These are phyloP conservation scores for Nasonovia ribisnigri DNA, from an alignment of 2,888 invertebrate genomes.

Conservation along the genomic window DNA sequence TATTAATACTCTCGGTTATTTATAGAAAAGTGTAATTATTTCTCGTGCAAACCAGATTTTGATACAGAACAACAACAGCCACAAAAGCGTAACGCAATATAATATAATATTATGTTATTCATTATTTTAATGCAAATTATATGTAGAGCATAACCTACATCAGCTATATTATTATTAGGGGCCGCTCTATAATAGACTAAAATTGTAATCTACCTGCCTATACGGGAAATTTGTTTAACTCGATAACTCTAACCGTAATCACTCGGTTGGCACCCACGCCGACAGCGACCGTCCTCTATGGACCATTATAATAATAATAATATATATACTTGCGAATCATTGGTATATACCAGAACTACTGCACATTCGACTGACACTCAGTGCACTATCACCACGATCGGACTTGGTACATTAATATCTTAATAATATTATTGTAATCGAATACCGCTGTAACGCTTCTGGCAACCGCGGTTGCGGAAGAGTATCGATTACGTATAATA, in stretches of 20 bases:
- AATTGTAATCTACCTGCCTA: background rate
- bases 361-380: background rate
- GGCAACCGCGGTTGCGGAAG: background rate
- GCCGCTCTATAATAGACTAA: background rate
- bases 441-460: background rate
- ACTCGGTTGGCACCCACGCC: background rate
- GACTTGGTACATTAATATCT: background rate
- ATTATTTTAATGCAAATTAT: background rate
- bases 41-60: background rate
- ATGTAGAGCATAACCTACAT: background rate
- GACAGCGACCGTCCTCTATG: background rate
- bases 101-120: background rate
- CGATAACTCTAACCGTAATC: background rate
- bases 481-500: background rate
- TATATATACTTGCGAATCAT: background rate
- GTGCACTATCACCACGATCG: background rate
- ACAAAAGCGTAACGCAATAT: background rate
- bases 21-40: background rate
- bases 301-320: background rate
- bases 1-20: background rate
- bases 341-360: background rate
- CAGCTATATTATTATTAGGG: background rate
- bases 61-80: background rate
- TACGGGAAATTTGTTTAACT: background rate
- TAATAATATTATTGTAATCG: background rate